Percentiles rank a stretch among this genome's conserved stretches.
Evolutionary conservation across 2,797 vertebrate genomes (phyloP).

Genomic region (Sebastes matsubarae): DNA sequence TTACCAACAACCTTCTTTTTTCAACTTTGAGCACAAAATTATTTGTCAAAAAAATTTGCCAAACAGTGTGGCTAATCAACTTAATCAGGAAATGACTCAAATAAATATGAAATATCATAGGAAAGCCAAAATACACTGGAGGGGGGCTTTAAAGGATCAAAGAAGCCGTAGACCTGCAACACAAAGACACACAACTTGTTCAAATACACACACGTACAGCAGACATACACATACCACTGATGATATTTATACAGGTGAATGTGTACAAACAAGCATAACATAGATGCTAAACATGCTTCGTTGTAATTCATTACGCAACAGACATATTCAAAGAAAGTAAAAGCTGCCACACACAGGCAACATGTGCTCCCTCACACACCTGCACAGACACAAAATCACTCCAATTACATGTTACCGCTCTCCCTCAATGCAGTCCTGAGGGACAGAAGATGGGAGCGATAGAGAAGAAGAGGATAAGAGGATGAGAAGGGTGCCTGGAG

Average conservation of each 20-base stretch:
- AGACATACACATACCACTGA: neutral
- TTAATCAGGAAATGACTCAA: too few relatives aligned
- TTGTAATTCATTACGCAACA: neutral
- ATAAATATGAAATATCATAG: too few relatives aligned
- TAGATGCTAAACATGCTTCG: neutral
- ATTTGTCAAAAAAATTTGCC: too few relatives aligned
- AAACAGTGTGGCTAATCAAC: too few relatives aligned
- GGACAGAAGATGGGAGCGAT: conserved; percentile 69
- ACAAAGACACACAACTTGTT: conserved; percentile 25
- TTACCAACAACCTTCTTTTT: too few relatives aligned
- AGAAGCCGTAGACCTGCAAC: conserved; percentile 42
- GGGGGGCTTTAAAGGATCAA: conserved; percentile 57
- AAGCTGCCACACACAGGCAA: conserved; percentile 12
- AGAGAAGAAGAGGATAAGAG: conserved; percentile 61
- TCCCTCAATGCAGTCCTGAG: conserved; percentile 56
- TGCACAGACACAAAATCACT: conserved; percentile 61
- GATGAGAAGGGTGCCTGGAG: conserved; percentile 64
- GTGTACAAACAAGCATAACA: neutral
- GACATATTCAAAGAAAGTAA: neutral
- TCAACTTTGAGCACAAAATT: too few relatives aligned
- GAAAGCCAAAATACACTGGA: too few relatives aligned
- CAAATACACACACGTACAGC: neutral
- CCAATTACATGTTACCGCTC: conserved; percentile 65
- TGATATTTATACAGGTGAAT: neutral
- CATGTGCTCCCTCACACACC: conserved; percentile 37